Evolutionary conservation across 2,113 vertebrate genomes (phyloP).

Genomic region (Bubalus kerabau): DNA sequence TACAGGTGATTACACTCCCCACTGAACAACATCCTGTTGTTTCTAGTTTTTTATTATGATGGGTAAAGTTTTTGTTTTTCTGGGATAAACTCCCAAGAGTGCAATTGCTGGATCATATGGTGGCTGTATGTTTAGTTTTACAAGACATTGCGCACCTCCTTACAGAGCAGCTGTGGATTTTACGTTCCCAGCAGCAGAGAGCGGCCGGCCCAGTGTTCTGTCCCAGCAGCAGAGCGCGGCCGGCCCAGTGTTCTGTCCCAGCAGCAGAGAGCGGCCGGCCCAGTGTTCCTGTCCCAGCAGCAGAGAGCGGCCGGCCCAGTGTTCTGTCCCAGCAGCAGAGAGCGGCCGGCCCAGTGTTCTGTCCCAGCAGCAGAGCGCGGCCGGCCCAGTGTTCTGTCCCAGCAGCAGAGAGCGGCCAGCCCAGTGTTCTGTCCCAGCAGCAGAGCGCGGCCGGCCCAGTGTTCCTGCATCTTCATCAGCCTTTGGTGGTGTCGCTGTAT

Average conservation of each 20-base stretch:
- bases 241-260: no score
- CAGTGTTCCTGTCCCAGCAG: no score
- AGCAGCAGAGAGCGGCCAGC: accelerated
- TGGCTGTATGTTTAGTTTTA: neutral
- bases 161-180: neutral
- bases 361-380: accelerated
- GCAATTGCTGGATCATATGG: neutral
- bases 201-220: neutral
- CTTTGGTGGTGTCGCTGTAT: neutral
- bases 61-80: neutral
- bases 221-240: accelerated
- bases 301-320: no score
- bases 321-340: no score
- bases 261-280: accelerated
- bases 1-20: neutral
- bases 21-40: neutral
- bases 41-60: neutral
- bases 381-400: no score
- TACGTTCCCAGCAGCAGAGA: no score
- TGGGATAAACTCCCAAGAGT: neutral
- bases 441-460: accelerated
- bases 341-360: no score
- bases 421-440: no score
- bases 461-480: neutral
- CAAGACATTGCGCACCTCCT: neutral